Evolutionary conservation across 2,113 vertebrate genomes (phyloP).

Genomic region (Numida meleagris): DNA sequence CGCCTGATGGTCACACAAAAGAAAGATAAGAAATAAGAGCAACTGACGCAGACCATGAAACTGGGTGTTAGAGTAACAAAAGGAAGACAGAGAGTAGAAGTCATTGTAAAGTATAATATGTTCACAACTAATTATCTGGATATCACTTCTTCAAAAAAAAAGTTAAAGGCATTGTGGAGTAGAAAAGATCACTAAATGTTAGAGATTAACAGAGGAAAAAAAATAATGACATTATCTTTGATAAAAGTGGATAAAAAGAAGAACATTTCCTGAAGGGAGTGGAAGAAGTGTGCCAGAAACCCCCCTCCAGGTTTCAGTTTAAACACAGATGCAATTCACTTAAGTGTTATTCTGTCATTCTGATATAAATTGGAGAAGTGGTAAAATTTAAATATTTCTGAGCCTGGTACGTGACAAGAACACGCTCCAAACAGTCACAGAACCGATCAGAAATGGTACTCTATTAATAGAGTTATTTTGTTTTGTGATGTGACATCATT

Average conservation of each 20-base stretch:
- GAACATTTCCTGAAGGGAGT: neutral
- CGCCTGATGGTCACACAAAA: neutral
- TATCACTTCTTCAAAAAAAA: neutral
- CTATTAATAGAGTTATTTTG: neutral
- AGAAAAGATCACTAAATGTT: neutral
- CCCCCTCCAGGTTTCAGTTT: neutral
- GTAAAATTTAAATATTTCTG: neutral
- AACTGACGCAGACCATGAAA: neutral
- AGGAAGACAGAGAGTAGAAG: neutral
- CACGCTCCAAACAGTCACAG: neutral
- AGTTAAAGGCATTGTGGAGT: neutral
- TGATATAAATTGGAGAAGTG: neutral
- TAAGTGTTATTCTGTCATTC: neutral
- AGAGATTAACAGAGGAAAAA: neutral
- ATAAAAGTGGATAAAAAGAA: neutral
- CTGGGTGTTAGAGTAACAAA: neutral
- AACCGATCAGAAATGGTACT: neutral
- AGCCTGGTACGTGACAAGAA: neutral
- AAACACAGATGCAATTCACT: neutral
- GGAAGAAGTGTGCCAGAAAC: neutral
- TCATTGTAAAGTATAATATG: neutral
- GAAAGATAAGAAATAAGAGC: neutral
- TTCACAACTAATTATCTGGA: neutral
- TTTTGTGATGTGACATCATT: neutral
- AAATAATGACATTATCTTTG: neutral